Conservation (phyloP, 1,140 invertebrate species). For the Cyphomyrmex costatus region DNA sequence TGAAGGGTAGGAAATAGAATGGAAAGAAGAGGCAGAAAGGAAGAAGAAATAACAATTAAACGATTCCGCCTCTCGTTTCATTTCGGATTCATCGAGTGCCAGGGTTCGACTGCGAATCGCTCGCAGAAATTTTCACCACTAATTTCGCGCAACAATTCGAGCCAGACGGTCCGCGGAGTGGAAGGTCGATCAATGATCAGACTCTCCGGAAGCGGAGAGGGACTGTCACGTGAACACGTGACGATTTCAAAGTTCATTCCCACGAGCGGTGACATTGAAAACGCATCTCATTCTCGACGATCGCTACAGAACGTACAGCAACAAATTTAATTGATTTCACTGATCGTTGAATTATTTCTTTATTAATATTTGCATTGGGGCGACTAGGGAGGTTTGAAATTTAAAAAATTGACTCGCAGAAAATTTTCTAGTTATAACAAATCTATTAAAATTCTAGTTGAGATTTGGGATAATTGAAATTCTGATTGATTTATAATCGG, state of each 20-base stretch:
- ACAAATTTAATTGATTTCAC: neutral
- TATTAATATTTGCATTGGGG: conserved; percentile 7
- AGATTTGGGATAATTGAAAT: too few relatives aligned
- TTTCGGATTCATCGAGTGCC: neutral
- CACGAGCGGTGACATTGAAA: conserved; percentile 44
- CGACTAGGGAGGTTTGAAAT: too few relatives aligned
- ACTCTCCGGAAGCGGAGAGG: neutral
- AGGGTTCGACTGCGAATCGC: conserved; percentile 1
- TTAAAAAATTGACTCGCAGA: too few relatives aligned
- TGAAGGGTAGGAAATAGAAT: neutral
- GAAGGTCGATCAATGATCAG: conserved; percentile 56
- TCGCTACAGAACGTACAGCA: neutral
- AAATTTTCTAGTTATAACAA: too few relatives aligned
- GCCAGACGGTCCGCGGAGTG: conserved; percentile 4
- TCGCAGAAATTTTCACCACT: conserved; percentile 50
- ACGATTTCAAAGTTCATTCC: conserved; percentile 47
- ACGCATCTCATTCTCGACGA: conserved; percentile 26
- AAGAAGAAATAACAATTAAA: conserved; percentile 58
- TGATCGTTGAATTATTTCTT: neutral
- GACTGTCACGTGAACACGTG: conserved; percentile 48
- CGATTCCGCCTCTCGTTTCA: conserved; percentile 9
- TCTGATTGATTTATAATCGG: too few relatives aligned
- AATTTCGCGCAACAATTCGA: conserved; percentile 56
- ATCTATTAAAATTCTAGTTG: too few relatives aligned
- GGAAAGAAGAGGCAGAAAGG: conserved; percentile 3